Evolutionary conservation across 2,797 vertebrate species (phyloP).

Genomic region (Xiphorhynchus erythropygius): DNA sequence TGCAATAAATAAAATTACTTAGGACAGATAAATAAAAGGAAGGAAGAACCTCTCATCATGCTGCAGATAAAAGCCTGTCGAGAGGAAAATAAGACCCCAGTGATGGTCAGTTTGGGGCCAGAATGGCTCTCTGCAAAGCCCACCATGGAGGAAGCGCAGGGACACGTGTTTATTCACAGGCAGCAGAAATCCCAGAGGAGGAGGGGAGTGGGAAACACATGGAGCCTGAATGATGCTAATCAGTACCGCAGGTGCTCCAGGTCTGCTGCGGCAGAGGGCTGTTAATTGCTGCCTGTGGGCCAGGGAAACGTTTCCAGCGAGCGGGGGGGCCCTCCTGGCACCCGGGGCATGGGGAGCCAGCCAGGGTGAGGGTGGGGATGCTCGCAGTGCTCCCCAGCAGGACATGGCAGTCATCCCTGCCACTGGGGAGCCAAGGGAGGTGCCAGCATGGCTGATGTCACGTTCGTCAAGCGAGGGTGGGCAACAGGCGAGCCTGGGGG

Average conservation of each 20-base stretch:
- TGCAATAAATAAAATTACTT: neutral
- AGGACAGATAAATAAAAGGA: slow-evolving; percentile 35
- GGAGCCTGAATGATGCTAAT: slow-evolving; percentile 66
- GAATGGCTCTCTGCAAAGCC: slow-evolving; percentile 16
- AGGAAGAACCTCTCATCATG: slow-evolving; percentile 39
- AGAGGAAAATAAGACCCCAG: slow-evolving; percentile 7
- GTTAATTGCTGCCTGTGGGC: slow-evolving; percentile 63
- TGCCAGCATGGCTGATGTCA: neutral
- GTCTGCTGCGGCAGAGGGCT: neutral
- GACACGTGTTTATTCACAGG: slow-evolving; percentile 49
- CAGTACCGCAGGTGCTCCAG: slow-evolving; percentile 57
- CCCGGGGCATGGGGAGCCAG: neutral
- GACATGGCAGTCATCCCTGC: neutral
- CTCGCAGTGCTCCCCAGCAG: neutral
- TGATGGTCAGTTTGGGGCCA: slow-evolving; percentile 1
- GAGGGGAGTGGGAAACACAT: slow-evolving; percentile 58
- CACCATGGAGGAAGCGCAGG: neutral
- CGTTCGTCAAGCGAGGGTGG: neutral
- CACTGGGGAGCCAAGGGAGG: neutral
- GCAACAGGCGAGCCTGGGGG: accelerated
- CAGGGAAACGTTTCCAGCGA: neutral
- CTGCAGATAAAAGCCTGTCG: neutral
- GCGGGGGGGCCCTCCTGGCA: neutral
- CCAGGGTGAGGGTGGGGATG: neutral
- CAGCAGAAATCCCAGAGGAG: slow-evolving; percentile 54